Percentiles rank a stretch among this genome's conserved stretches.
These are phyloP conservation scores for Potorous gilbertii DNA, from an alignment of 2,797 vertebrate genomes.

Conservation along the genomic window DNA sequence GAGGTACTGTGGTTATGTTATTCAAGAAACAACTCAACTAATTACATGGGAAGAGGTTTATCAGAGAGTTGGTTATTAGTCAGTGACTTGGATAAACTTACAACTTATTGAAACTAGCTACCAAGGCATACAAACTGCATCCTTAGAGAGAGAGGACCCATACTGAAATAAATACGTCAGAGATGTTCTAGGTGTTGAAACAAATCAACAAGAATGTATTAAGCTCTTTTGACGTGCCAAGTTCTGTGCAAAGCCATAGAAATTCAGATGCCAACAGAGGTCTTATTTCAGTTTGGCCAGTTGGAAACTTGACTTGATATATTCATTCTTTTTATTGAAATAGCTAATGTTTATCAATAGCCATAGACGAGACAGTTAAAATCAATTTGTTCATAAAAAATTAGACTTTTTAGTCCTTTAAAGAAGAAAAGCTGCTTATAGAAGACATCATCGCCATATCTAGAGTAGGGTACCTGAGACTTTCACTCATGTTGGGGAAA, in stretches of 20 bases:
- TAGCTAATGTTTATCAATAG: background rate
- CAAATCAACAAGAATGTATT: background rate
- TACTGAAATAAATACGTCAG: background rate
- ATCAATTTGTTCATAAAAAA: background rate
- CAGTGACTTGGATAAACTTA: background rate
- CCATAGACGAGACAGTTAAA: background rate
- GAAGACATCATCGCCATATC: no score
- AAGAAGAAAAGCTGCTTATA: background rate
- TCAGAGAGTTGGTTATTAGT: background rate
- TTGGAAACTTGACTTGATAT: slow-evolving; percentile 18
- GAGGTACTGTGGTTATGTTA: background rate
- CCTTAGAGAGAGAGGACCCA: background rate
- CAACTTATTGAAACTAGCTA: background rate
- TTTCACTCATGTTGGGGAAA: background rate
- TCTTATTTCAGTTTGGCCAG: slow-evolving; percentile 33
- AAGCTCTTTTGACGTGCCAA: background rate
- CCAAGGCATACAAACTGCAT: background rate
- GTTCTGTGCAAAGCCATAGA: background rate
- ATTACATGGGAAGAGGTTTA: background rate
- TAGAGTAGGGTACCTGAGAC: background rate
- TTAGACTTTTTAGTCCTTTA: background rate
- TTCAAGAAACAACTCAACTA: background rate
- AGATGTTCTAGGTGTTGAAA: background rate
- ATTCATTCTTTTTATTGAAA: slow-evolving; percentile 1
- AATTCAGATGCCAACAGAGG: slow-evolving; percentile 2